Evolutionary conservation across 2,113 vertebrate species (phyloP).

Genomic region (Brevimyrus niger): DNA sequence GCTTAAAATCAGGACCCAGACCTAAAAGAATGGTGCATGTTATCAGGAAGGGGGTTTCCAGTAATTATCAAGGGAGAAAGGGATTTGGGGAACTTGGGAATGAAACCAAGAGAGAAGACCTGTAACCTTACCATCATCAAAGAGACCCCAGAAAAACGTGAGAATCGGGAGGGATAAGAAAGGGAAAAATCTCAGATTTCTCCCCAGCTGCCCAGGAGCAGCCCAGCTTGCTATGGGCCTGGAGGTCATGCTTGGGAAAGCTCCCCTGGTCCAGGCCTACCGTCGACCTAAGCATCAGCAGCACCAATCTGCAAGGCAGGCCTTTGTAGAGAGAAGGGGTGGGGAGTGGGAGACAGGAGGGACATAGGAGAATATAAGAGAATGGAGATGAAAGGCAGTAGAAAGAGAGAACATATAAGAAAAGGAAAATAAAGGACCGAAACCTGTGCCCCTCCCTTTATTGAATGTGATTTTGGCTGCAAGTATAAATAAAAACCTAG

Average conservation of each 20-base stretch:
- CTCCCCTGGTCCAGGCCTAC: slow-evolving; percentile 70
- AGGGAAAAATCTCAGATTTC: slow-evolving; percentile 59
- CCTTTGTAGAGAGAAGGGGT: slow-evolving; percentile 61
- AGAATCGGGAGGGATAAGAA: slow-evolving; percentile 44
- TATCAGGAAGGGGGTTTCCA: not conserved
- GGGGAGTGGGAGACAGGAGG: slow-evolving; percentile 37
- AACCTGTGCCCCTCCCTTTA: slow-evolving; percentile 29
- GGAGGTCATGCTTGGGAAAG: slow-evolving; percentile 79
- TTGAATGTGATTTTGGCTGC: slow-evolving; percentile 27
- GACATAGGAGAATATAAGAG: not conserved
- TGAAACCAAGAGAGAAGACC: slow-evolving; percentile 51
- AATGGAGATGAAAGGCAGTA: slow-evolving; percentile 50
- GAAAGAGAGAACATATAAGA: slow-evolving; percentile 42
- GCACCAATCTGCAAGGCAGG: slow-evolving; percentile 69
- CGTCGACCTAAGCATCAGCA: slow-evolving; percentile 89
- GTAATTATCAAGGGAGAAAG: slow-evolving; percentile 24
- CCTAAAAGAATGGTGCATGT: not conserved
- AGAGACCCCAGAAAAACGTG: slow-evolving; percentile 56
- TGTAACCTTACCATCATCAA: slow-evolving; percentile 70
- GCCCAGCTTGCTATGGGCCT: slow-evolving; percentile 59
- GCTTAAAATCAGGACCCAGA: not conserved
- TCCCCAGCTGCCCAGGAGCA: slow-evolving; percentile 57
- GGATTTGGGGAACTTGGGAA: slow-evolving; percentile 29
- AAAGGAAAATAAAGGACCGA: slow-evolving; percentile 40
- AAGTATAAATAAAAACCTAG: slow-evolving; percentile 33